Evolutionary conservation across 2,888 invertebrate species (phyloP), one percentile per base, ranked within the genome.

Genomic region (Monoplex corrugatus): DNA sequence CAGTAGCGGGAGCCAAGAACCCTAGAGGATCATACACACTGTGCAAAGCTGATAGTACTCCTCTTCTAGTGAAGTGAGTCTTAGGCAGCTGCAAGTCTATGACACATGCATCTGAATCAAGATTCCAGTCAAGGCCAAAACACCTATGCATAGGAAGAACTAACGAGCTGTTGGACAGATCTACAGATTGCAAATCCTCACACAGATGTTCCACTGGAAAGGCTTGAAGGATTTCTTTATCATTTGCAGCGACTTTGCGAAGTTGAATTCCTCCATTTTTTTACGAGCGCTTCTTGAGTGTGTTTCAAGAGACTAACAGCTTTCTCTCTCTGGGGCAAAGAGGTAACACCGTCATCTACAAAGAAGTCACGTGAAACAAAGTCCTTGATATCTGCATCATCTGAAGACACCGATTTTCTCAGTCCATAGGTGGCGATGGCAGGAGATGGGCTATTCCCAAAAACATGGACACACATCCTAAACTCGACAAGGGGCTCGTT

Each of bases 181-280:
- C 87, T 40, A 89, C 28, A 35, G 75, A 28, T 72, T 89, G 84
- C 5, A 89, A 35, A 16, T 90, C 85, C 28, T 86, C 68, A 19
- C 68, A 89, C n/a, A 80, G 86, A 83, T 91, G 90, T 1, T 86
- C 68, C 28, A 72, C 13, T 32, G 88, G 90, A 38, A 91, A 90
- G 5, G 90, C 88, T 10, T 82, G 19, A 80, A 91, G 38, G 0
- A 91, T 89, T 38, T 72, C 75, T 32, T 28, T 72, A 45, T 82
- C 87, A 78, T 92, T 90, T 13, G 92, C 92, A n/a, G 91, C 89
- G 23, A 92, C 87, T 84, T 92, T 92, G 45, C 92, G 92, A n/a
- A 92, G 86, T 16, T 89, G 28, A 3, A 90, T 82, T 68, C 90
- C 90, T 2, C 91, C 91, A 13, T 87, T 13, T 43, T n/a, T 32